Base-by-base conservation (phyloP, 2,113 vertebrate genomes). In the Pangasianodon gigas region DNA sequence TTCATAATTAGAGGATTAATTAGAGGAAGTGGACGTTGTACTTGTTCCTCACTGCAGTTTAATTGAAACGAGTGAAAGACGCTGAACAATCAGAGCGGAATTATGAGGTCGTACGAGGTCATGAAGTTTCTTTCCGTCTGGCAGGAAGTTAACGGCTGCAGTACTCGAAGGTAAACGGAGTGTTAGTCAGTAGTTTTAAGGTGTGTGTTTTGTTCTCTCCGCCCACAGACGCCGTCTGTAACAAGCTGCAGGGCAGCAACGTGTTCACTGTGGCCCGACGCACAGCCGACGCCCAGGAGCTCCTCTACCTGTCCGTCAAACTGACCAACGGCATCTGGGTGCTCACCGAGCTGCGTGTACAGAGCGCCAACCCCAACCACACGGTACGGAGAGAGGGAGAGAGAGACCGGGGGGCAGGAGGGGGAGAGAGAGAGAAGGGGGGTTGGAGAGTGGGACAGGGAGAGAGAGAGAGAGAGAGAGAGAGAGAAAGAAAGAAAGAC, bases 231-330 rank as follows among this genome's bases (percentile, higher is more conserved):
- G 95, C 96, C 0, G 95, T 96, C 19, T 98, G 96, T 93, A 97
- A 92, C 95, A 98, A 98, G 92, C 97, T 99, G 56, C 98, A 99
- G 91, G 96, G 96, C 90, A 98, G 97, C 95, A 98, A 98, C 93
- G 95, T 99, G 92, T 99, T 98, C 95, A 99, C 98, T 79, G 96
- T 99, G 0, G 98, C 98, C 90, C 99, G 98, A 96, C 96, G 98
- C 81, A 99, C 97, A 0, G 98, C 99, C 92, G 98, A 99, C 46
- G 96, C 97, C 41, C 98, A 99, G 92, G 98, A 99, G 95, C 98
- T 99, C 97, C 96, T 99, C n/a, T 99, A 99, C 95, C 98, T 98
- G 94, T 98, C 98, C 71, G 96, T 98, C 92, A 99, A 98, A 91
- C 96, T 99, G 92, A 97, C 97, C 95, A 99, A 99, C 0, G 97